These are phyloP conservation scores for Pseudocheirus occidentalis DNA, from an alignment of 2,797 vertebrate genomes.

Conservation along the genomic window DNA sequence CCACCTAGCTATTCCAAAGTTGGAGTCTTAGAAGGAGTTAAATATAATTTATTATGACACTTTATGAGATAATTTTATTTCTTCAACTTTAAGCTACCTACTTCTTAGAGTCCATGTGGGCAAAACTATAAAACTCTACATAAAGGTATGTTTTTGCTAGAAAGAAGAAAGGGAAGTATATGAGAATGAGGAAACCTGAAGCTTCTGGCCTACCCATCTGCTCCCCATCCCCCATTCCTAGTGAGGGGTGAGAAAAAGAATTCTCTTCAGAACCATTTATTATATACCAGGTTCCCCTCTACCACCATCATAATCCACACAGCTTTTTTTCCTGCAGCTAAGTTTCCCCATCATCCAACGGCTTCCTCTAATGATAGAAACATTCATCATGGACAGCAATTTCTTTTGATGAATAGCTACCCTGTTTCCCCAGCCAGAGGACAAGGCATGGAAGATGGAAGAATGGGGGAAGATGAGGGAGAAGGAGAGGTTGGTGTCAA, in stretches of 20 bases:
- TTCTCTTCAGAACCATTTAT: neutral
- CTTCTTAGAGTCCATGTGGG: neutral
- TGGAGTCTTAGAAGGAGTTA: neutral
- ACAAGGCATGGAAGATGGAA: neutral
- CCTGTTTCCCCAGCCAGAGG: neutral
- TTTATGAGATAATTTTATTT: neutral
- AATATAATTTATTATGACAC: neutral
- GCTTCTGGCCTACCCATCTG: neutral
- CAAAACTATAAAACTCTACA: neutral
- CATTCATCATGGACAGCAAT: slow-evolving; percentile 13
- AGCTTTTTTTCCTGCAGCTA: neutral
- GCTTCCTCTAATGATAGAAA: slow-evolving; percentile 9
- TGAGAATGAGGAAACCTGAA: neutral
- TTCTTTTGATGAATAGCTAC: neutral
- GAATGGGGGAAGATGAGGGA: neutral
- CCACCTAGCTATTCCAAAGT: neutral
- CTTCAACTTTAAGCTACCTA: neutral
- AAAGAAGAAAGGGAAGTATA: neutral
- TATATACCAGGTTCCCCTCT: neutral
- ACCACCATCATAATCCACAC: slow-evolving; percentile 19
- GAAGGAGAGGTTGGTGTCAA: neutral
- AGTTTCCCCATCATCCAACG: neutral
- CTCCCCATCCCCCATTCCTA: neutral
- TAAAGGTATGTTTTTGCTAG: neutral
- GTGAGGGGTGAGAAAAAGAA: neutral